Evolutionary conservation across 2,888 invertebrate genomes (phyloP), one percentile per base, ranked within the genome.

Genomic region (Smittia aterrima): DNA sequence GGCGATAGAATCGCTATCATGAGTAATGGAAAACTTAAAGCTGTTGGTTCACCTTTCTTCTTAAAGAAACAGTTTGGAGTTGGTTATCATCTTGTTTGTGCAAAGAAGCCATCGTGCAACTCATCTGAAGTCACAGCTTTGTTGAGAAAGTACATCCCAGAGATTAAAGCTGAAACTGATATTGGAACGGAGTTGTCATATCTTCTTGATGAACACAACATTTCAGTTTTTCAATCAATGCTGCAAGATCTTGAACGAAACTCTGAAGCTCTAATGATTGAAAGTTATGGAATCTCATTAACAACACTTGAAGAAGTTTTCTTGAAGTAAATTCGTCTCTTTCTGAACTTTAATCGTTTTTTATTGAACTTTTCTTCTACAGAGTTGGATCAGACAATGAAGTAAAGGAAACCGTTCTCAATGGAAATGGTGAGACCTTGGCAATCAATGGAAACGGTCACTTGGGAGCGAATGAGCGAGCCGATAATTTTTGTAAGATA

Each of bases 231-330:
- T 79, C 87, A 89, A 78, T 80, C 82, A 1, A 85, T 93, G 84
- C 84, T 93, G 62, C 83, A 82, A 66, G 87, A 90, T 66, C 81
- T 93, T 20, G 92, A 92, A 79, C 78, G 79, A 0, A 84, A 86
- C 67, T 84, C 85, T 71, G 79, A 80, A 0, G 79, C 79, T 1
- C 84, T 93, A 32, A 88, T 88, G 16, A 87, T 92, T 74, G 85
- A 87, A 70, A 90, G 91, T 80, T 94, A 91, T 79, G 93, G 94
- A 1, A 87, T 93, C 24, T 87, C 91, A 1, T 87, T 93, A 20
- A 93, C 93, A 0, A 92, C 93, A 0, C 85, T 95, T 82, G 94
- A 94, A 83, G 94, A 95, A 83, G 93, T 95, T 0, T 93, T 93
- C 79, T 86, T 92, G 85, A 88, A 88, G 72, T 72, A 25, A 32